These are phyloP conservation scores for Eumacrocentrus americanus DNA, from an alignment of 2,888 invertebrate genomes.

Conservation along the genomic window DNA sequence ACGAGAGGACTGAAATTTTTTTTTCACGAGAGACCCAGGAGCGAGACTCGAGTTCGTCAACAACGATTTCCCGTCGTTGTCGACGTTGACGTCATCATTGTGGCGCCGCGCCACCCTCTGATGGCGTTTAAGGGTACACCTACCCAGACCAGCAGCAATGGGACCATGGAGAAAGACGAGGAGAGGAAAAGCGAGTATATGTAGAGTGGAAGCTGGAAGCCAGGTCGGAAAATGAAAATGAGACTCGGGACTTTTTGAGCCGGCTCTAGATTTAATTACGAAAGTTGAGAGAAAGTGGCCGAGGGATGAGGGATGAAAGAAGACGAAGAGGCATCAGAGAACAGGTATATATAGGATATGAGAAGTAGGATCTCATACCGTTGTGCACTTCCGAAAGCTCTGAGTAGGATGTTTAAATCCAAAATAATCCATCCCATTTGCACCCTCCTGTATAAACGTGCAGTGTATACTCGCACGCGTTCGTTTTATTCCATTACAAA, in stretches of 20 bases:
- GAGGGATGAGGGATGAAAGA: too few species aligned
- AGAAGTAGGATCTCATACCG: too few species aligned
- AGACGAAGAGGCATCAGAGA: too few species aligned
- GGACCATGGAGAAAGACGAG: neutral
- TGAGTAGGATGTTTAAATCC: too few species aligned
- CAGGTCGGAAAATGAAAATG: slow-evolving; percentile 32
- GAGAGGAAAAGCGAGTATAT: slow-evolving; percentile 1
- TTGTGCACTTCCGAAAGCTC: too few species aligned
- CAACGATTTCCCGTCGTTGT: slow-evolving; percentile 40
- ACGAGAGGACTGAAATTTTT: neutral
- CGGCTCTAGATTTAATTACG: slow-evolving; percentile 42
- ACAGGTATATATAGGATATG: too few species aligned
- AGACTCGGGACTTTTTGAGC: slow-evolving; percentile 34
- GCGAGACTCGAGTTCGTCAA: slow-evolving; percentile 37
- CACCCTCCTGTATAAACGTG: too few species aligned
- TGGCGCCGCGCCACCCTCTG: slow-evolving; percentile 3
- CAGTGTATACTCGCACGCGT: neutral
- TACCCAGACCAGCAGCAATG: slow-evolving; percentile 5
- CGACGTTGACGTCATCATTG: slow-evolving; percentile 33
- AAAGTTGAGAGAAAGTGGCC: slow-evolving; percentile 37
- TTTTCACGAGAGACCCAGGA: slow-evolving; percentile 4
- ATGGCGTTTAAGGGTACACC: slow-evolving; percentile 18
- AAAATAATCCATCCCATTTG: too few species aligned
- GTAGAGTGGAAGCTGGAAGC: neutral
- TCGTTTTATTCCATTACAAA: slow-evolving; percentile 31